A percentile compares a stretch with the other conserved stretches of the same genome.
phyloP scores from a whole-genome alignment of 1,140 invertebrate genomes.

The Ceratina japonica region DNA sequence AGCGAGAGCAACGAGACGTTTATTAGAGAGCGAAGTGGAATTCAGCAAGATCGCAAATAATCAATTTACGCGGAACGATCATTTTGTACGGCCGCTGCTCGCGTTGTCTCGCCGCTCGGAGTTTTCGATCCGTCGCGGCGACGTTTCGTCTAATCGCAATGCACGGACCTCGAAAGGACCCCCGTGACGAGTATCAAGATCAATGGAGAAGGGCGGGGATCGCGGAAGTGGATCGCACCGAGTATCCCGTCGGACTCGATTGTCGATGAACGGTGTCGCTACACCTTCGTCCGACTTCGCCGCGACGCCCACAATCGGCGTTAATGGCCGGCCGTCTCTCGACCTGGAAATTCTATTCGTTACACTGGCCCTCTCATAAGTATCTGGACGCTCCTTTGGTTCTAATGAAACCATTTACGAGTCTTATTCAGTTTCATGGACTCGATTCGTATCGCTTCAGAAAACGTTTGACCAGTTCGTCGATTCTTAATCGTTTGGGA shows the following conservation, averaged over 20 bases:
- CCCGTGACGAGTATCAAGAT: conserved; percentile 17
- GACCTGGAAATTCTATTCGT: conserved; percentile 40
- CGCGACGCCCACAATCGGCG: conserved; percentile 46
- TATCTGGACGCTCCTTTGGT: too few relatives aligned
- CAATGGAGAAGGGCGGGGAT: background rate
- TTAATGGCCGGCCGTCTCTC: conserved; percentile 56
- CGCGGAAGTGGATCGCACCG: conserved; percentile 30
- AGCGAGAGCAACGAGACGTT: too few relatives aligned
- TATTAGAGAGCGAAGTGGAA: background rate
- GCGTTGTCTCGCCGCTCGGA: too few relatives aligned
- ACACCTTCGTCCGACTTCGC: conserved; percentile 16
- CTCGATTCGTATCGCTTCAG: too few relatives aligned
- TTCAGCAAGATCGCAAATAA: too few relatives aligned
- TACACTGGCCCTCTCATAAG: too few relatives aligned
- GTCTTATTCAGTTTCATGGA: too few relatives aligned
- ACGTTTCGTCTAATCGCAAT: background rate
- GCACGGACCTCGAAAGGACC: background rate
- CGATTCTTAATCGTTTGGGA: too few relatives aligned
- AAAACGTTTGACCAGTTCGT: too few relatives aligned
- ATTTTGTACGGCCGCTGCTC: too few relatives aligned
- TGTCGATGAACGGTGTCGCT: conserved; percentile 25
- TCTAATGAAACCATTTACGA: too few relatives aligned
- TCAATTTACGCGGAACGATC: too few relatives aligned
- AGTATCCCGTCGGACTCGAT: conserved; percentile 34
- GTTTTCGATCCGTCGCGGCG: background rate